Base-by-base conservation (phyloP, 2,888 invertebrate genomes). In the Leptinotarsa juncta region DNA sequence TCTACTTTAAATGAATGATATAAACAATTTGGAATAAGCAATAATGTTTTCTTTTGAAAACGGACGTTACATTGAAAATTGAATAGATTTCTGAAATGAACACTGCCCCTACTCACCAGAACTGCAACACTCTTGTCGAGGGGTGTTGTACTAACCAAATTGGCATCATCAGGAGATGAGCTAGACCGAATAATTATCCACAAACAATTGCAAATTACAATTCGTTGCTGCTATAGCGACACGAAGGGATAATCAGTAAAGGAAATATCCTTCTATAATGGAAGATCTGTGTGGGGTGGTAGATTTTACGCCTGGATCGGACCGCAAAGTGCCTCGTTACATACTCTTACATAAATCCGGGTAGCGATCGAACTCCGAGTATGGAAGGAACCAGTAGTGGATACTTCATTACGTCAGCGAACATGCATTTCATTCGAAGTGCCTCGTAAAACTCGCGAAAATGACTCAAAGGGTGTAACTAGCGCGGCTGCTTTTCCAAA, bases 261-360 rank as follows among this genome's bases (percentile, higher is more conserved):
- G 62, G 84, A 84, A 83, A 84, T 84, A 83, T 83, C 81, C 84
- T 84, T 82, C 81, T 79, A 79, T 85, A 84, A 85, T 85, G 85
- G 84, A 80, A 81, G 83, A 84, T 85, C 84, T 79, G 81, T 84
- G 84, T 84, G 74, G 65, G 73, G 42, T 55, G 69, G 69, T 69
- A 65, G 69, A 67, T 73, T 73, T 73, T 57, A 69, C 73, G 73
- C 65, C 65, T 67, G 49, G 55, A 32, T 67, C 73, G 55, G 69
- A 55, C 73, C 73, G 32, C 73, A 74, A 74, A 74, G 74, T 71
- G 74, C 65, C 71, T 74, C 74, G 74, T 74, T 73, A 73, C 65
- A 73, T 51, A 76, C 68, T 71, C 71, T 71, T 69, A 69, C 73
- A 73, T 73, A 73, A 73, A 76, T 74, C 71, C 71, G 55, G 68